Evolutionary conservation across 2,888 invertebrate genomes (phyloP), one percentile per base, ranked within the genome.

Genomic region (Drosophila hamatofila): DNA sequence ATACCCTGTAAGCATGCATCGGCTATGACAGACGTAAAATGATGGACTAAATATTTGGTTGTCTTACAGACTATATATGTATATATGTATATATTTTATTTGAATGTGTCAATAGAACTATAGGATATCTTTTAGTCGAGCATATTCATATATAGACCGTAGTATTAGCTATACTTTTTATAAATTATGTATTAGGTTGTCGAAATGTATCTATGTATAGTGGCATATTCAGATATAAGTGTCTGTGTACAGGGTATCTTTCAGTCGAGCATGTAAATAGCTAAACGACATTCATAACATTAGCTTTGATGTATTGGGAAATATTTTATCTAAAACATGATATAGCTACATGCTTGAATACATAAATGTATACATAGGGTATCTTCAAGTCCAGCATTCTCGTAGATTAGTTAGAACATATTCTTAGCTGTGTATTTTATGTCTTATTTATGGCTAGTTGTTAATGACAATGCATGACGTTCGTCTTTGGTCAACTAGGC

Each of bases 401-500:
- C 2, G 1, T 6, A n/a, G n/a, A 46, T 6, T 18, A 12, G 48
- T 18, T 18, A 23, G 37, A 30, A 11, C 25, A 12, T 33, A 25
- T 64, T 64, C 54, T 48, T n/a, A 23, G 8, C 11, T 62, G 67
- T 75, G 39, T 33, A 35, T 33, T 64, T 41, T 48, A 39, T 70
- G 71, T 71, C 71, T 72, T 57, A 51, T 77, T 80, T 76, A 76
- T 74, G 59, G 68, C 52, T 52, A 59, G 73, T 66, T 77, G 62
- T 52, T 79, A 70, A 77, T 80, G 70, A 66, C 73, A 61, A 68
- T 61, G 58, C 54, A 68, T 65, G 69, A 61, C 56, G 56, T 49
- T 70, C 52, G 58, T 44, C 61, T 55, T 59, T 30, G 49, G 18
- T 46, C 39, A 60, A 49, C 51, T 49, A 42, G 44, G 39, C 39